These are phyloP conservation scores for Phengaris arion DNA, from an alignment of 2,888 invertebrate species.

Conservation along the genomic window DNA sequence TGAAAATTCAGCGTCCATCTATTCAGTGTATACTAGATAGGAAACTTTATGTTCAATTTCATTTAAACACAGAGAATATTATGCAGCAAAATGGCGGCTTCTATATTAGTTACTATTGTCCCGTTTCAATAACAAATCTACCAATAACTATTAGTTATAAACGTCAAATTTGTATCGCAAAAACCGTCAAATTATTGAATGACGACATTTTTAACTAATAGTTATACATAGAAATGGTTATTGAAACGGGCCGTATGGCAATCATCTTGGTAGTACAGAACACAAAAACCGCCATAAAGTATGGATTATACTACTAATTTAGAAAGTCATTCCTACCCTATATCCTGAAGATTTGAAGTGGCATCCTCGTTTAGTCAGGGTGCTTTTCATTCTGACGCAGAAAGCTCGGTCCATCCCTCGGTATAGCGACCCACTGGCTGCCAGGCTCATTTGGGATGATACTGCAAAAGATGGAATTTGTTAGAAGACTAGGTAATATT, in stretches of 20 bases:
- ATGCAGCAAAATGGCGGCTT: neutral
- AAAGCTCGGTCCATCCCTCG: conserved; percentile 95
- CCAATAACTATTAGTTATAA: too few relatives aligned
- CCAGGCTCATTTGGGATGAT: conserved; percentile 89
- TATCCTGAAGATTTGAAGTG: conserved; percentile 98
- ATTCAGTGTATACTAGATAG: conserved; percentile 61
- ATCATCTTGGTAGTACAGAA: too few relatives aligned
- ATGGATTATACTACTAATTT: neutral
- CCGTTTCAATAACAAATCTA: too few relatives aligned
- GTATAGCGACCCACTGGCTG: conserved; percentile 84
- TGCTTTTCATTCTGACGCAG: conserved; percentile 98
- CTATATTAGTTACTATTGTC: neutral
- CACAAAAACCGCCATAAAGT: neutral
- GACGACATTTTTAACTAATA: too few relatives aligned
- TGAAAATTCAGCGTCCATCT: conserved; percentile 74
- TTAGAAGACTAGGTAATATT: too few relatives aligned
- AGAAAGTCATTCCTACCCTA: conserved; percentile 83
- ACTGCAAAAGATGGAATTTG: conserved; percentile 76
- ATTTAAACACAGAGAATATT: neutral
- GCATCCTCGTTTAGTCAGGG: conserved; percentile 97
- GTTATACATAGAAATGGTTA: too few relatives aligned
- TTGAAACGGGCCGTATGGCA: too few relatives aligned
- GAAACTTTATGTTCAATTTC: conserved; percentile 55
- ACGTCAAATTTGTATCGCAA: too few relatives aligned
- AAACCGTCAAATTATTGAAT: too few relatives aligned